Conservation (phyloP, 2,113 vertebrate species). For the Pachypanchax playfairii region DNA sequence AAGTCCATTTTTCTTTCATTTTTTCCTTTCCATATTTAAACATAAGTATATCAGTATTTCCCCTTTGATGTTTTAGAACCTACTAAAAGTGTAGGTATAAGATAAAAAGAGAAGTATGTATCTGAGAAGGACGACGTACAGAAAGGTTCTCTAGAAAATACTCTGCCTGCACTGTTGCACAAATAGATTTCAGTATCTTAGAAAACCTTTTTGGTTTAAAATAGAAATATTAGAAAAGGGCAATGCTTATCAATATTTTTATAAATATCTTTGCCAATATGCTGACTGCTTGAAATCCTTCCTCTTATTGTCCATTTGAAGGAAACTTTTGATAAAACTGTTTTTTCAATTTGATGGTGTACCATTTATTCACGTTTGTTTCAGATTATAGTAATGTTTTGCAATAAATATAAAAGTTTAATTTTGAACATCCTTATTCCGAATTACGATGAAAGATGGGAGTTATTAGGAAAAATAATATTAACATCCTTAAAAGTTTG, state of each 20-base stretch:
- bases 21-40: slow-evolving; percentile 21
- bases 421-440: no score
- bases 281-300: background rate
- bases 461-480: no score
- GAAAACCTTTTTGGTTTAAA: no score
- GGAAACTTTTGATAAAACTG: no score
- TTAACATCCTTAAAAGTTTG: no score
- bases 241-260: background rate
- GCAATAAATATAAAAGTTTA: no score
- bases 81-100: slow-evolving; percentile 1
- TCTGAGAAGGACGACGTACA: background rate
- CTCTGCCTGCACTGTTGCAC: background rate
- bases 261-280: no score
- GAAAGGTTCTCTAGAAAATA: slow-evolving; percentile 8
- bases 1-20: background rate
- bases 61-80: slow-evolving; percentile 9
- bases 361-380: background rate
- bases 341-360: background rate
- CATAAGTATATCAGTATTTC: background rate
- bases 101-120: slow-evolving; percentile 31
- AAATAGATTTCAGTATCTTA: background rate
- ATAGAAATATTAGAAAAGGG: no score
- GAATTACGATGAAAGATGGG: no score
- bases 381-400: no score
- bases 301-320: background rate